Conservation (phyloP, 1,140 invertebrate species). For the Teleopsis dalmanni region DNA sequence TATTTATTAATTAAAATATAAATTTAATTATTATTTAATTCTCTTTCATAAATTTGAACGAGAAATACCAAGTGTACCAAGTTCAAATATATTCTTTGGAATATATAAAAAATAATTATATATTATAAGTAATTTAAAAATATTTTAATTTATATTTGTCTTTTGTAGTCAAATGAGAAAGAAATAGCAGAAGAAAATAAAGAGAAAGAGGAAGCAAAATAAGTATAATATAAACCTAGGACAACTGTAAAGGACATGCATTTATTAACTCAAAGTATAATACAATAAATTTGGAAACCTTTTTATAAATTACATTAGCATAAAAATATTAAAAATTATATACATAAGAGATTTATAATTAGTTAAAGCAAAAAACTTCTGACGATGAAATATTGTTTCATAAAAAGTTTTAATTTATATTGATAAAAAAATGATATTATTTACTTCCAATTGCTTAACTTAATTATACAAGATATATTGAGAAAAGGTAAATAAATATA, state of each 20-base stretch:
- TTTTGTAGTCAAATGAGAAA: constrained; percentile 53
- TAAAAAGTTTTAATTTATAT: constrained; percentile 2
- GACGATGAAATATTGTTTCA: constrained; percentile 12
- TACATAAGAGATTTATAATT: constrained; percentile 28
- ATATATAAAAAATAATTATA: no score
- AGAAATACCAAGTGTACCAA: no score
- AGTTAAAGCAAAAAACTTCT: constrained; percentile 15
- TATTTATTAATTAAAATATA: no score
- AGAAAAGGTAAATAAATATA: constrained; percentile 4
- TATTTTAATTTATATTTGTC: constrained; percentile 6
- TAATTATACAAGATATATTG: not conserved
- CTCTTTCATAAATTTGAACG: no score
- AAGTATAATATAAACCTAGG: constrained; percentile 19
- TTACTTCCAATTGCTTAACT: not conserved
- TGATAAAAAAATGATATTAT: constrained; percentile 7
- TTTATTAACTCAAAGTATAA: constrained; percentile 10
- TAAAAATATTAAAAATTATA: constrained; percentile 17
- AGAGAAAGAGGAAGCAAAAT: constrained; percentile 56
- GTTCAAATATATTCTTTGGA: no score
- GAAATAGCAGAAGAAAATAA: constrained; percentile 64
- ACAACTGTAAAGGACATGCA: constrained; percentile 12
- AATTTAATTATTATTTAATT: no score
- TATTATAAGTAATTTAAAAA: no score
- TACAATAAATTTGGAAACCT: constrained; percentile 8
- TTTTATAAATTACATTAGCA: constrained; percentile 15